Percentiles rank a stretch among this genome's conserved stretches.
Evolutionary conservation across 2,797 vertebrate genomes (phyloP).

Genomic region (Lophius americanus): DNA sequence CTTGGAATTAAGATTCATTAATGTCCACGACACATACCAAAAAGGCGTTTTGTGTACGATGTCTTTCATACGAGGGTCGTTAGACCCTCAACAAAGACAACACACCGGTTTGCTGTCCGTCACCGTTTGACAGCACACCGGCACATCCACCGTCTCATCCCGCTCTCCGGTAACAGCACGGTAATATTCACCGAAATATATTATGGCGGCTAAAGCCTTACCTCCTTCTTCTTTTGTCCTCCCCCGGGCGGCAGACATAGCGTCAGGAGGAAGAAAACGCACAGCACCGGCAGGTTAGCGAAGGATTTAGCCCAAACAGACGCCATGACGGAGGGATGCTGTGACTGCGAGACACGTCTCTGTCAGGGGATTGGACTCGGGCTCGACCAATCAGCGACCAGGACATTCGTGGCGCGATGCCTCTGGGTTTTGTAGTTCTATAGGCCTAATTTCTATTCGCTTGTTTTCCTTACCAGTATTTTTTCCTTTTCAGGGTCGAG

Average conservation of each 20-base stretch:
- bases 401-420: neutral
- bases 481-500: no score
- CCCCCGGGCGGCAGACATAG: conserved; percentile 78
- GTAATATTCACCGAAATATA: neutral
- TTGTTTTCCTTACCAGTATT: neutral
- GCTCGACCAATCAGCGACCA: conserved; percentile 63
- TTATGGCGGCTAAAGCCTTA: conserved; percentile 38
- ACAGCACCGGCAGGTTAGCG: conserved; percentile 56
- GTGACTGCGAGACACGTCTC: conserved; percentile 58
- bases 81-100: neutral
- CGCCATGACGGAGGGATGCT: conserved; percentile 84
- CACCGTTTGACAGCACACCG: conserved; percentile 31
- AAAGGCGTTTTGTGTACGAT: no score
- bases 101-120: conserved; percentile 15
- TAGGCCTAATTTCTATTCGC: neutral
- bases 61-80: neutral
- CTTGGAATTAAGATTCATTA: neutral
- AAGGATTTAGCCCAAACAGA: conserved; percentile 52
- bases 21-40: no score
- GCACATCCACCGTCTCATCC: neutral
- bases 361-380: conserved; percentile 62
- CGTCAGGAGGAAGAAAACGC: conserved; percentile 69
- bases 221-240: conserved; percentile 87
- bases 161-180: neutral
- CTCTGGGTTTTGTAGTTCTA: conserved; percentile 77